Percentiles rank a stretch among this genome's conserved stretches.
phyloP scores from a whole-genome alignment of 2,888 invertebrate genomes.

The Drosophila paramelanica region DNA sequence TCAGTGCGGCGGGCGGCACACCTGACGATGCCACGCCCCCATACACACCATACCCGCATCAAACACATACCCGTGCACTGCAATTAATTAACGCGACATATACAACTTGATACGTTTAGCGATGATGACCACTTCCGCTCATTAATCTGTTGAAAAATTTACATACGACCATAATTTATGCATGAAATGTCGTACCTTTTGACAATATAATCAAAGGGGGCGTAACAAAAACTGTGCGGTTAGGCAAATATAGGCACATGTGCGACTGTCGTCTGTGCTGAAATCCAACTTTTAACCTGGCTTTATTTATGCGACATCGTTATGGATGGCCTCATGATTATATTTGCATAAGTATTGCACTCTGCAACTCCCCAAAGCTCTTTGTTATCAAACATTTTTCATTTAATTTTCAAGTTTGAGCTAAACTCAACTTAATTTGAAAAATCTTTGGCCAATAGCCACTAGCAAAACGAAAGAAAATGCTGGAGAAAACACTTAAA shows the following conservation, averaged over 20 bases:
- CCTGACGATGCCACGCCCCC: slow-evolving; percentile 59
- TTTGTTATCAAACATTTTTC: slow-evolving; percentile 40
- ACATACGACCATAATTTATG: slow-evolving; percentile 69
- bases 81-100: slow-evolving; percentile 59
- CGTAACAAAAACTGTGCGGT: slow-evolving; percentile 4
- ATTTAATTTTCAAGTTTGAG: slow-evolving; percentile 68
- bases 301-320: slow-evolving; percentile 30
- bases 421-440: slow-evolving; percentile 60
- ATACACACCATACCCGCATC: slow-evolving; percentile 2
- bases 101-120: slow-evolving; percentile 63
- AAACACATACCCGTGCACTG: slow-evolving; percentile 10
- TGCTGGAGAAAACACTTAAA: slow-evolving; percentile 39
- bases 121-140: slow-evolving; percentile 75
- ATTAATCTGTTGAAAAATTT: slow-evolving; percentile 77
- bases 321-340: slow-evolving; percentile 28
- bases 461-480: slow-evolving; percentile 32
- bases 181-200: slow-evolving; percentile 29
- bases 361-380: not conserved
- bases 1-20: slow-evolving; percentile 46
- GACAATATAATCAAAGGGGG: slow-evolving; percentile 28
- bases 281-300: slow-evolving; percentile 17
- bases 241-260: not conserved
- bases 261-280: slow-evolving; percentile 30
- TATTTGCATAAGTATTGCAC: slow-evolving; percentile 40
- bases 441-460: slow-evolving; percentile 62